Evolutionary conservation across 30 jellyfish, hydroid and myxozoan species (phyloP).

Genomic region (Clytia hemisphaerica): DNA sequence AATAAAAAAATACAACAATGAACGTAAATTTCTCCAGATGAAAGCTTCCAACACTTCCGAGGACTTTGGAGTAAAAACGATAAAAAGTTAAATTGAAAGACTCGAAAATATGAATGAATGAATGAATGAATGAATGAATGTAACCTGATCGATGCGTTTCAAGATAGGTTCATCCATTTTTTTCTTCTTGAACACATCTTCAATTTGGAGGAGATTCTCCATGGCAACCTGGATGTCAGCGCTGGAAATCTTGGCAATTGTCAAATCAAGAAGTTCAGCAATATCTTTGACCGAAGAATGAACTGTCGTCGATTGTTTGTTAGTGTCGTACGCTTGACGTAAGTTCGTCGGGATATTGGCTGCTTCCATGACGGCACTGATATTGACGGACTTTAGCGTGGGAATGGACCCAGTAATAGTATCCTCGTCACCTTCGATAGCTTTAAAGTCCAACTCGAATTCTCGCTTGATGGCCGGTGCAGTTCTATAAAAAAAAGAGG

Average conservation of each 20-base stretch:
- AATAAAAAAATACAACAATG: neutral
- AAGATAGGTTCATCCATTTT: slow-evolving; percentile 47
- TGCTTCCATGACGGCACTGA: slow-evolving; percentile 43
- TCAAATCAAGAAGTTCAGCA: slow-evolving; percentile 65
- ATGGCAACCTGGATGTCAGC: slow-evolving; percentile 62
- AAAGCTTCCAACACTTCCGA: neutral
- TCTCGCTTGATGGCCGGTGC: slow-evolving; percentile 64
- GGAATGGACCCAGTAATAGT: slow-evolving; percentile 45
- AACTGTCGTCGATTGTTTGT: neutral
- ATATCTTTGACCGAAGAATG: slow-evolving; percentile 54
- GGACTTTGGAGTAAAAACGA: neutral
- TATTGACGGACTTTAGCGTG: slow-evolving; percentile 40
- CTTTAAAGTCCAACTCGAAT: slow-evolving; percentile 50
- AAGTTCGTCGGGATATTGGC: slow-evolving; percentile 35
- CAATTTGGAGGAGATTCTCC: slow-evolving; percentile 79
- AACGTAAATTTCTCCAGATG: neutral
- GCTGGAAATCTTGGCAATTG: slow-evolving; percentile 83
- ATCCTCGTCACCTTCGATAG: slow-evolving; percentile 65
- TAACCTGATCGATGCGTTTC: slow-evolving; percentile 85
- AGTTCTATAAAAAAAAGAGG: slow-evolving; percentile 1
- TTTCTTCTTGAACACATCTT: slow-evolving; percentile 77
- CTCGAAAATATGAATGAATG: too few species aligned
- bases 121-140: too few species aligned
- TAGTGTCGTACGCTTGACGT: slow-evolving; percentile 14
- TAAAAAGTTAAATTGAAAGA: too few species aligned